Conservation (phyloP, 2,888 invertebrate species). For the Phaonia tiefii region DNA sequence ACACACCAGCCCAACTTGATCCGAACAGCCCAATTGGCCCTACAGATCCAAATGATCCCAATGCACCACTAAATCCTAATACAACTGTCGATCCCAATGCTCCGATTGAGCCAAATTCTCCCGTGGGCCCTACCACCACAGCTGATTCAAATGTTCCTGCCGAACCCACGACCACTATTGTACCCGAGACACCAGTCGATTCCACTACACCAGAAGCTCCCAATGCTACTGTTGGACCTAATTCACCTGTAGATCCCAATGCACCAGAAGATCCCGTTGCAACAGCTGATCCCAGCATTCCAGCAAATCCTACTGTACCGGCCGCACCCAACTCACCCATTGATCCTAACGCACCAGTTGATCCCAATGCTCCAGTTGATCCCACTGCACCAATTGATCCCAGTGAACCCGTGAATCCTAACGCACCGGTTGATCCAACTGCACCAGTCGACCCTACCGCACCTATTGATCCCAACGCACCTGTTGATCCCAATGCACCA, state of each 20-base stretch:
- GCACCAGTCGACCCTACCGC: constrained; percentile 51
- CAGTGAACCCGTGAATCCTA: constrained; percentile 54
- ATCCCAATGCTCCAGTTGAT: constrained; percentile 51
- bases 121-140: constrained; percentile 44
- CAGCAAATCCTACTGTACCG: constrained; percentile 57
- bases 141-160: constrained; percentile 35
- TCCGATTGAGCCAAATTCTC: constrained; percentile 48
- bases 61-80: constrained; percentile 46
- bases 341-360: constrained; percentile 46
- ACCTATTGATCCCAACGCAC: constrained; percentile 44
- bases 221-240: constrained; percentile 44
- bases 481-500: constrained; percentile 47
- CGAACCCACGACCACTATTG: constrained; percentile 35
- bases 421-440: constrained; percentile 49
- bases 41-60: constrained; percentile 41
- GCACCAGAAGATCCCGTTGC: constrained; percentile 41
- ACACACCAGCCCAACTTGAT: constrained; percentile 33
- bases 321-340: constrained; percentile 52
- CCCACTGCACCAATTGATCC: constrained; percentile 43
- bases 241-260: constrained; percentile 59
- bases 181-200: constrained; percentile 34
- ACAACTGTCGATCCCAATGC: constrained; percentile 48
- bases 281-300: constrained; percentile 57
- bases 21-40: constrained; percentile 61
- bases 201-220: constrained; percentile 43